Evolutionary conservation across 2,113 vertebrate genomes (phyloP), one percentile per base, ranked within the genome.

Genomic region (Rostratula benghalensis): DNA sequence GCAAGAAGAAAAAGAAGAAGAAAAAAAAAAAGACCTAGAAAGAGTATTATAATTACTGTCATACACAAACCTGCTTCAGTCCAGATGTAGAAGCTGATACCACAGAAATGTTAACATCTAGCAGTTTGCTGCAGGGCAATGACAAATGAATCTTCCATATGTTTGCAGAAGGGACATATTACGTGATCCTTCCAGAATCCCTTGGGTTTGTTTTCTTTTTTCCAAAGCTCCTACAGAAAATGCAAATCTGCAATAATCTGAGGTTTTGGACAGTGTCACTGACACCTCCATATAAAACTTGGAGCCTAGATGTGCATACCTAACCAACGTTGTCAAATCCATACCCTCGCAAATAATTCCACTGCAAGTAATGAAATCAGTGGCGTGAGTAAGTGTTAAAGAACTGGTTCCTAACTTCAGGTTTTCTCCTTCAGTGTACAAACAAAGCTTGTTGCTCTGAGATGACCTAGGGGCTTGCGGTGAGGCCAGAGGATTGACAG

Each of bases 71-170:
- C 96, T 97, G 95, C 24, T 86, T 89, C 41, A 74, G 83, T 97
- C 96, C 96, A 96, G 87, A 95, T 89, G 76, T 90, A 92, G 97
- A 87, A 93, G 95, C 60, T 3, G 61, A 97, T 94, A 97, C 70
- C 83, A 65, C 24, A 57, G 88, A 91, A 97, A 96, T 68, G 81
- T 96, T 92, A 96, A 87, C 81, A 75, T 86, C 92, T 91, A 90
- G 69, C 61, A 81, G 74, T 97, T 95, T 97, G 95, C 95, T 97
- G 88, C 90, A 90, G 91, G 97, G 97, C 96, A 92, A 45, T 86
- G 69, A 56, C 88, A 95, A 90, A 97, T 90, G 68, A 90, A 85
- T 71, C 74, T 88, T 64, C 54, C 96, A 88, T 97, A 95, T 97
- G 97, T 92, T 88, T 87, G 61, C 87, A 94, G 95, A 94, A 95